Evolutionary conservation across 1,140 invertebrate species (phyloP), one percentile per base, ranked within the genome.

Genomic region (Halotydeus destructor): DNA sequence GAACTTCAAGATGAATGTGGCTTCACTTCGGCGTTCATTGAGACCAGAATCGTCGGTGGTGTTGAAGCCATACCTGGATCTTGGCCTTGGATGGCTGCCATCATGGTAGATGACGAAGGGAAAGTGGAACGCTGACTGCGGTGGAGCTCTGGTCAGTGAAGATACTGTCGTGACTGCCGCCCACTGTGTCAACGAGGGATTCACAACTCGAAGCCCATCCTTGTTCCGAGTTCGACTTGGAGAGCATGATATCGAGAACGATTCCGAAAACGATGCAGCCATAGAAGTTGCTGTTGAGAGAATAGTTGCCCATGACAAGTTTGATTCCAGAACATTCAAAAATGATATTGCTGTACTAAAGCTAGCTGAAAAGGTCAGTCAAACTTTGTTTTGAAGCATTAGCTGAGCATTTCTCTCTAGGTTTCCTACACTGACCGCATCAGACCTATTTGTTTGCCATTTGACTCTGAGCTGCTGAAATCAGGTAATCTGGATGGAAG

Each of bases 81-180:
- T 24, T 52, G 47, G 44, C 51, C 51, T 3, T 52, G 51, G 51
- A 52, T 52, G 34, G 42, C 36, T 28, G 39, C 39, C 22, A n/a
- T 41, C 23, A 9, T 32, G 4, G 12, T 41, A n/a, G 39, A 41
- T 11, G 27, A 32, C 21, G 9, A n/a, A 22, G 39, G 28, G n/a
- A 25, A n/a, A 21, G 14, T 14, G 16, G n/a, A 41, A 8, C 16
- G 22, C 27, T 21, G 18, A 32, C 21, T 41, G 28, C 23, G 39
- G 28, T 38, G 33, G 33, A 18, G 86, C 85, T 3, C 68, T 94
- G 44, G 76, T 94, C 46, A 88, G 81, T 50, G 69, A 79, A 31
- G 72, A 78, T 45, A 84, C 91, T 63, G 83, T 96, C 1, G 78
- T 94, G 21, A 93, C 84, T 23, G 86, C 88, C 11, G 86, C 86